These are phyloP conservation scores for Ennomos fuscantarius DNA, from an alignment of 2,888 invertebrate genomes.

Conservation along the genomic window DNA sequence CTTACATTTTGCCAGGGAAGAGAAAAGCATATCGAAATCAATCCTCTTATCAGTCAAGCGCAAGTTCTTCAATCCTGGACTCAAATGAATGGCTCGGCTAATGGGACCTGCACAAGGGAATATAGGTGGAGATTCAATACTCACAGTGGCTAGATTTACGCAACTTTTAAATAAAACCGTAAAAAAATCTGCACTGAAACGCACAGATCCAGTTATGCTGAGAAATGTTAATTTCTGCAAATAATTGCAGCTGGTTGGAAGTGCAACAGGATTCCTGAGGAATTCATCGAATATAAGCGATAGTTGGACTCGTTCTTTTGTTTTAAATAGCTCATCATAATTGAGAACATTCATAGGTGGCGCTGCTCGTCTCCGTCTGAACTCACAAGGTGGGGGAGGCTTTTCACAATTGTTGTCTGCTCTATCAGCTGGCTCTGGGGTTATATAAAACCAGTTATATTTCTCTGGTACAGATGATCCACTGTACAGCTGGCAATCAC, in stretches of 20 bases:
- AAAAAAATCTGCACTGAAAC: constrained; percentile 63
- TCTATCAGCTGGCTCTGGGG: constrained; percentile 34
- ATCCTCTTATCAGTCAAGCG: constrained; percentile 60
- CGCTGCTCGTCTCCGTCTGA: constrained; percentile 49
- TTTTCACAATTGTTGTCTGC: constrained; percentile 22
- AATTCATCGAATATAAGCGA: constrained; percentile 51
- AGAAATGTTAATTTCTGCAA: constrained; percentile 68
- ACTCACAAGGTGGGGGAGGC: constrained; percentile 14
- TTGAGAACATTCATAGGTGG: constrained; percentile 50
- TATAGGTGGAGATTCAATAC: constrained; percentile 51
- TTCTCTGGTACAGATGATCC: constrained; percentile 37
- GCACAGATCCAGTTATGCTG: constrained; percentile 57
- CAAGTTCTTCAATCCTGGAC: constrained; percentile 62
- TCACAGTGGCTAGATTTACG: constrained; percentile 60
- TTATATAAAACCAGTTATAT: constrained; percentile 56
- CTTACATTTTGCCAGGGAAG: constrained; percentile 58
- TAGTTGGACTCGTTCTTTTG: constrained; percentile 51
- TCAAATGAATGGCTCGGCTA: constrained; percentile 53
- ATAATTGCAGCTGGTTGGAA: constrained; percentile 53
- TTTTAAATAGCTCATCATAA: constrained; percentile 59
- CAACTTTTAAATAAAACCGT: constrained; percentile 62
- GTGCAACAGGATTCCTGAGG: constrained; percentile 47
- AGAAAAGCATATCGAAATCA: constrained; percentile 59
- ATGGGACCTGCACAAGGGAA: constrained; percentile 50
- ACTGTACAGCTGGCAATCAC: constrained; percentile 37